Percentiles rank a stretch among this genome's conserved stretches.
Evolutionary conservation across 1,140 invertebrate species (phyloP).

Genomic region (Rhopalosiphum maidis): DNA sequence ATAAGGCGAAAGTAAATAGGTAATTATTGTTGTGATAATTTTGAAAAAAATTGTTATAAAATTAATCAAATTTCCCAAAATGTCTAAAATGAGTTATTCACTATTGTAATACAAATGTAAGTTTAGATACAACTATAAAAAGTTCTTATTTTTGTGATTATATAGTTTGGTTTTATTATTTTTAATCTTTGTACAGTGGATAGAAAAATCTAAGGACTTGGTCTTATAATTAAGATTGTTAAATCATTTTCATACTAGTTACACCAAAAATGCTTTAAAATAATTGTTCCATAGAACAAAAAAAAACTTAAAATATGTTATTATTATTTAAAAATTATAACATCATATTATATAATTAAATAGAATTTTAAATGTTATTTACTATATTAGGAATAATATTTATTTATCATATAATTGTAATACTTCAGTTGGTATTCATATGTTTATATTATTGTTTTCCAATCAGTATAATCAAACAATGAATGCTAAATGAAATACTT

Average conservation of each 20-base stretch:
- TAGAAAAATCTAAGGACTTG: background rate
- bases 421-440: slow-evolving; percentile 16
- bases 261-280: background rate
- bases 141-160: background rate
- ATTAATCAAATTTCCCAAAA: background rate
- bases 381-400: background rate
- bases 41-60: slow-evolving; percentile 20
- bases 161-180: slow-evolving; percentile 31
- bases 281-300: background rate
- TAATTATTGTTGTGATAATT: slow-evolving; percentile 56
- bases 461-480: background rate
- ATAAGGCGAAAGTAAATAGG: slow-evolving; percentile 50
- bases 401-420: slow-evolving; percentile 7
- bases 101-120: background rate
- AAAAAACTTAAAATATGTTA: background rate
- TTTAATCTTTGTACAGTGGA: slow-evolving; percentile 38
- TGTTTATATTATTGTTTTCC: background rate
- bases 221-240: background rate
- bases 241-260: slow-evolving; percentile 11
- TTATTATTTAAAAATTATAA: background rate
- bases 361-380: background rate
- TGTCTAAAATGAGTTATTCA: background rate
- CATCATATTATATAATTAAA: background rate
- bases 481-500: background rate
- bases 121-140: background rate